phyloP scores from a whole-genome alignment of 2,113 vertebrate species.

The Tamias sibiricus region DNA sequence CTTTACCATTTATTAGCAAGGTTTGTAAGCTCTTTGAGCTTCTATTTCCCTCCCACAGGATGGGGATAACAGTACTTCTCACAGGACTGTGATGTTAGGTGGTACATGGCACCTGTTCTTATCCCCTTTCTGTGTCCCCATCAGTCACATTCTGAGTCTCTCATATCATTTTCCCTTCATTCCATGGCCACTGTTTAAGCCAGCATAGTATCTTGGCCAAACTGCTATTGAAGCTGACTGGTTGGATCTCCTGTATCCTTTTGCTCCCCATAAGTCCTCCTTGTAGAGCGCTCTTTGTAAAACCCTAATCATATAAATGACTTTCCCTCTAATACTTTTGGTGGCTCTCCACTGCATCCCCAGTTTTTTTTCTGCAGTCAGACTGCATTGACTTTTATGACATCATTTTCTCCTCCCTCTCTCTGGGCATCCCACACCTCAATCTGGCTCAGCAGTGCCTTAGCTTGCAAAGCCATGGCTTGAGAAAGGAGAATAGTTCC shows the following conservation, averaged over 20 bases:
- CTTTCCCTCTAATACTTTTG: background rate
- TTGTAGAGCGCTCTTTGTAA: background rate
- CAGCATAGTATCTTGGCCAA: background rate
- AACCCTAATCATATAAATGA: background rate
- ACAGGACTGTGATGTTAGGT: background rate
- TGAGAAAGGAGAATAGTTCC: conserved; percentile 32
- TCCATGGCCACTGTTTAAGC: background rate
- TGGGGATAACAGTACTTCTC: background rate
- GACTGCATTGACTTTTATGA: background rate
- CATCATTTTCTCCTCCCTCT: background rate
- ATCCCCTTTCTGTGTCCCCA: background rate
- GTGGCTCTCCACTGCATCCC: background rate
- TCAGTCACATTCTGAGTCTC: background rate
- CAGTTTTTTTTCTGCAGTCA: background rate
- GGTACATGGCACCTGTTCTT: background rate
- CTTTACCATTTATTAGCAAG: background rate
- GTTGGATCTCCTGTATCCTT: background rate
- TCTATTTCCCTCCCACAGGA: background rate
- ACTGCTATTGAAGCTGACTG: background rate
- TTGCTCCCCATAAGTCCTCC: background rate
- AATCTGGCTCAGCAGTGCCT: background rate
- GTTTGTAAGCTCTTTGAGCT: background rate
- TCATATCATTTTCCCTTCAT: background rate
- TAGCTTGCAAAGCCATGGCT: background rate
- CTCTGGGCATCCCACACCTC: background rate